Conservation (phyloP, 2,888 invertebrate species). For the Acrobeloides nanus region DNA sequence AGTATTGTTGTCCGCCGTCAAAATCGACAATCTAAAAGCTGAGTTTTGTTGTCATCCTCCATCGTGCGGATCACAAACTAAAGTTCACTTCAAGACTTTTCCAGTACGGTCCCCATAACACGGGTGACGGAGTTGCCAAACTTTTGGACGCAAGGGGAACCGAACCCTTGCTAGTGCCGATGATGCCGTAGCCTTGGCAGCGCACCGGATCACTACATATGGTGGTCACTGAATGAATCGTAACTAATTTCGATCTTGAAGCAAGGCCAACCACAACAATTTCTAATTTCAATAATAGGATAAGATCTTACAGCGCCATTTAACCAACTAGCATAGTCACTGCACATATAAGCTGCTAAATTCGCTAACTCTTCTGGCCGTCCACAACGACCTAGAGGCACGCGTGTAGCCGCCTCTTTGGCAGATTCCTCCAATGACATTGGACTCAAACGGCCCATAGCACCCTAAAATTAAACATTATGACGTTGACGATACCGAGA, state of each 20-base stretch:
- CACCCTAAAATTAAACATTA: too few species aligned
- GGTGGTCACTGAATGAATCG: too few species aligned
- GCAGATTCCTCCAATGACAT: conserved; percentile 44
- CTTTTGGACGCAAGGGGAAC: too few species aligned
- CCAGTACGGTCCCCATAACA: too few species aligned
- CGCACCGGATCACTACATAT: too few species aligned
- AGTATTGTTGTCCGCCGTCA: conserved; percentile 43
- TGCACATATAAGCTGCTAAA: conserved; percentile 59
- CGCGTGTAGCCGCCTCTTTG: conserved; percentile 6
- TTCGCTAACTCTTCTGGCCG: conserved; percentile 59
- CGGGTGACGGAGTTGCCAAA: too few species aligned
- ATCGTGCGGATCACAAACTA: too few species aligned
- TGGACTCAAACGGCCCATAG: conserved; percentile 58
- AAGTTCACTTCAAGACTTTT: too few species aligned
- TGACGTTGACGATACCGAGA: conserved; percentile 33
- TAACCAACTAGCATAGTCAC: conserved; percentile 60
- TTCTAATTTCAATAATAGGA: conserved; percentile 40
- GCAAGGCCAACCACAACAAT: conserved; percentile 8
- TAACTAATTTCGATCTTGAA: too few species aligned
- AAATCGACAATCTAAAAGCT: conserved; percentile 41
- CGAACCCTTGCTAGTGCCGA: too few species aligned
- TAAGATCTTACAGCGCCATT: conserved; percentile 60
- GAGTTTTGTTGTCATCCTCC: too few species aligned
- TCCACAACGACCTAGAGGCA: conserved; percentile 51
- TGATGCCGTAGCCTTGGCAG: too few species aligned